Evolutionary conservation across 2,113 vertebrate genomes (phyloP).

Genomic region (Turdus rufiventris): DNA sequence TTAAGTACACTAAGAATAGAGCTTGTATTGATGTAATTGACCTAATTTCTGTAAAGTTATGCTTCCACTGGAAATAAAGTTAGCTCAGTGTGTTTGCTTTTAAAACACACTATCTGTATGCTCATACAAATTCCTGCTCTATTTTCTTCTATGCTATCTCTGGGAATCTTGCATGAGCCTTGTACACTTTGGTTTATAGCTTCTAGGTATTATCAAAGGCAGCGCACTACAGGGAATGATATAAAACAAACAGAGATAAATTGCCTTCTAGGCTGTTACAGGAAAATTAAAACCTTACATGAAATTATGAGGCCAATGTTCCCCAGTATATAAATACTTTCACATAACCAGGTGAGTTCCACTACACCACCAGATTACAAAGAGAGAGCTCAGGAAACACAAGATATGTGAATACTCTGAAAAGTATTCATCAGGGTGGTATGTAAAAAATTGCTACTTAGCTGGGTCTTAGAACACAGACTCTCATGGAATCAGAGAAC

Average conservation of each 20-base stretch:
- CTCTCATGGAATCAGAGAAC: not conserved
- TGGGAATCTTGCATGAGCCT: not conserved
- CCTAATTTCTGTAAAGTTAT: not conserved
- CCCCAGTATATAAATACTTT: not conserved
- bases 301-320: not conserved
- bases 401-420: not conserved
- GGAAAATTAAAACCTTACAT: not conserved
- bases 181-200: not conserved
- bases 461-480: not conserved
- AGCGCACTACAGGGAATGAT: not conserved
- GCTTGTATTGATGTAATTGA: not conserved
- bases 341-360: not conserved
- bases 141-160: conserved; percentile 1
- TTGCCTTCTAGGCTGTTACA: not conserved
- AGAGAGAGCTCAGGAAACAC: not conserved
- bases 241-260: not conserved
- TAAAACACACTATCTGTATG: not conserved
- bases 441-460: not conserved
- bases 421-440: not conserved
- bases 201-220: conserved; percentile 11
- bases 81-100: not conserved
- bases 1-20: not conserved
- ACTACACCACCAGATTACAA: not conserved
- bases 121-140: not conserved
- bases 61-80: not conserved